Conservation (phyloP, 2,888 invertebrate species). For the Ephialtes manifestator region DNA sequence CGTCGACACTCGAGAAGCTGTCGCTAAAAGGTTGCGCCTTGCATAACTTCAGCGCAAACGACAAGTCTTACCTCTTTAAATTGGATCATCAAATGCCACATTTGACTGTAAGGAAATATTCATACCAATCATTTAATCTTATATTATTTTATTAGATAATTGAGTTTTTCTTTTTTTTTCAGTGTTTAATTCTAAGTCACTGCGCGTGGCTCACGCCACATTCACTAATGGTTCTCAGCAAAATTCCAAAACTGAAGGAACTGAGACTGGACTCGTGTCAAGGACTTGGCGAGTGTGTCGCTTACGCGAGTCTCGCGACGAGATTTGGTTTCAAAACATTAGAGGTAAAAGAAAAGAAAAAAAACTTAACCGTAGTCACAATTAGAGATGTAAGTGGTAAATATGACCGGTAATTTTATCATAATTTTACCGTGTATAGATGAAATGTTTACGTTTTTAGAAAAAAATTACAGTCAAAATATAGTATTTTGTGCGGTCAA, state of each 20-base stretch:
- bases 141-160: too few species aligned
- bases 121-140: not conserved
- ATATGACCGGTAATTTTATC: too few species aligned
- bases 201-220: slow-evolving; percentile 92
- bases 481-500: too few species aligned
- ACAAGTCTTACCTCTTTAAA: slow-evolving; percentile 87
- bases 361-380: not conserved
- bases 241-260: slow-evolving; percentile 88
- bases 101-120: slow-evolving; percentile 86
- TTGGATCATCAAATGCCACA: slow-evolving; percentile 87
- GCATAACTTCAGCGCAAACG: slow-evolving; percentile 85
- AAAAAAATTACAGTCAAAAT: too few species aligned
- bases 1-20: slow-evolving; percentile 88
- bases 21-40: slow-evolving; percentile 88
- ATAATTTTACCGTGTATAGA: too few species aligned
- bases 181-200: slow-evolving; percentile 91
- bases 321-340: slow-evolving; percentile 90
- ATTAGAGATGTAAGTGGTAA: too few species aligned
- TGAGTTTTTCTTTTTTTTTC: slow-evolving; percentile 72
- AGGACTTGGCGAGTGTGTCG: slow-evolving; percentile 90
- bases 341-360: slow-evolving; percentile 84
- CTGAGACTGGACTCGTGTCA: slow-evolving; percentile 90
- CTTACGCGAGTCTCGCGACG: slow-evolving; percentile 92
- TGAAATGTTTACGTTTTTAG: too few species aligned
- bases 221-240: slow-evolving; percentile 91